Percentiles rank a stretch among this genome's conserved stretches.
Conservation (phyloP, 2,888 invertebrate genomes). For the Acleris literana region DNA sequence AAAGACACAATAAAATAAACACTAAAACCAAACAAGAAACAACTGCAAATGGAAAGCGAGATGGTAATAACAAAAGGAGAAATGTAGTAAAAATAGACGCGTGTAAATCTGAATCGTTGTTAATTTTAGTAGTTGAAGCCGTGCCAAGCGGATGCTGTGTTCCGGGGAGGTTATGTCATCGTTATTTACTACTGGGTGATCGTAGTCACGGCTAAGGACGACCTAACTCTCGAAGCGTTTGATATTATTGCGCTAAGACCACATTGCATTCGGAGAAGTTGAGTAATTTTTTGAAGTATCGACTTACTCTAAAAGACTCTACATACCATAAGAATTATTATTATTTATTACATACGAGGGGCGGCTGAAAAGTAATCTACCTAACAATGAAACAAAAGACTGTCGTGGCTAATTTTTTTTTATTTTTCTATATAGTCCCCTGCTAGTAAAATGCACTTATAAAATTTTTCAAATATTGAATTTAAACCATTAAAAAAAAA, state of each 20-base stretch:
- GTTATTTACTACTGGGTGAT: slow-evolving; percentile 37
- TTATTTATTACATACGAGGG: too few relatives aligned
- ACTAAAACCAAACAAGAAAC: slow-evolving; percentile 26
- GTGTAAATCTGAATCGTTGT: slow-evolving; percentile 55
- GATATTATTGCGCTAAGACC: slow-evolving; percentile 1
- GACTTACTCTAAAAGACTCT: not conserved
- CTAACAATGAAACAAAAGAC: too few relatives aligned
- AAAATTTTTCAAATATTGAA: too few relatives aligned
- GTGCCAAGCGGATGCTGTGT: slow-evolving; percentile 78
- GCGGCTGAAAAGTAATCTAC: too few relatives aligned
- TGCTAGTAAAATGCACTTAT: too few relatives aligned
- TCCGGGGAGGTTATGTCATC: slow-evolving; percentile 75
- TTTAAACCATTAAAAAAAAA: too few relatives aligned
- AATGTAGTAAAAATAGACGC: slow-evolving; percentile 52
- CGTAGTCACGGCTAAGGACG: slow-evolving; percentile 34
- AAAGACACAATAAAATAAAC: slow-evolving; percentile 16
- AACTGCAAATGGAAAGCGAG: slow-evolving; percentile 36
- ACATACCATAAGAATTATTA: not conserved
- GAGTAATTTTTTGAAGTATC: not conserved
- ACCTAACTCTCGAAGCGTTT: slow-evolving; percentile 9
- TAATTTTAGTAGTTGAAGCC: slow-evolving; percentile 57
- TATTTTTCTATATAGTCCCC: too few relatives aligned
- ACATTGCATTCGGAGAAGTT: not conserved
- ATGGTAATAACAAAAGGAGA: slow-evolving; percentile 46
- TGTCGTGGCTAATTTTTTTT: too few relatives aligned